A percentile compares a stretch with the other conserved stretches of the same genome.
These are phyloP conservation scores for Melinopterus prodromus DNA, from an alignment of 2,888 invertebrate genomes.

Conservation along the genomic window DNA sequence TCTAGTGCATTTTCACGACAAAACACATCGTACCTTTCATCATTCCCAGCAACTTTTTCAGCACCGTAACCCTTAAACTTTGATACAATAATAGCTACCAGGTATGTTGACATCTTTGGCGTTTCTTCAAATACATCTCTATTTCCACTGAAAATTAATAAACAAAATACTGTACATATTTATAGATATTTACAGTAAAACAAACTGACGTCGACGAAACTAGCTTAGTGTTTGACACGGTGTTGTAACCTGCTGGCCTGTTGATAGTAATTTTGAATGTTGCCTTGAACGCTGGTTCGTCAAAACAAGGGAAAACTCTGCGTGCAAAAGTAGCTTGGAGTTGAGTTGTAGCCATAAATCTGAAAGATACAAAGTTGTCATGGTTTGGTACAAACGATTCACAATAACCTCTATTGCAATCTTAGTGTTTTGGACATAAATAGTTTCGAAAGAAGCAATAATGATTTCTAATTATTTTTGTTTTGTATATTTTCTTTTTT, in stretches of 20 bases:
- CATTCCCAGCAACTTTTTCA: neutral
- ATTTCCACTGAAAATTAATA: slow-evolving; percentile 47
- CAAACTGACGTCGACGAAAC: neutral
- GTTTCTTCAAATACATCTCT: slow-evolving; percentile 58
- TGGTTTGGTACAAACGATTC: too few relatives aligned
- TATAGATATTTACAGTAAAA: neutral
- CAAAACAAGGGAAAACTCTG: slow-evolving; percentile 81
- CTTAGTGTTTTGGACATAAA: too few relatives aligned
- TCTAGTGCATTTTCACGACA: slow-evolving; percentile 61
- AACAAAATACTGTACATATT: neutral
- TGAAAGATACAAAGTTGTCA: slow-evolving; percentile 27
- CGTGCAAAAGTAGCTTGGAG: slow-evolving; percentile 75
- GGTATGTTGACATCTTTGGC: slow-evolving; percentile 82
- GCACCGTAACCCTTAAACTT: slow-evolving; percentile 65
- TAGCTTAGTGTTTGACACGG: slow-evolving; percentile 27
- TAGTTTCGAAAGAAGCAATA: too few relatives aligned
- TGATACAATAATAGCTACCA: slow-evolving; percentile 85
- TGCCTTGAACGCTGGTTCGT: slow-evolving; percentile 66
- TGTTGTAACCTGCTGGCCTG: slow-evolving; percentile 45
- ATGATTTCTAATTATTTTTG: too few relatives aligned
- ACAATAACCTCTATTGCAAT: too few relatives aligned
- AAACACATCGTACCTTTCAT: slow-evolving; percentile 51
- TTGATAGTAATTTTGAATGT: slow-evolving; percentile 60
- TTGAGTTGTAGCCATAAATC: slow-evolving; percentile 69
- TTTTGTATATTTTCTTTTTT: too few relatives aligned